Evolutionary conservation across 2,888 invertebrate genomes (phyloP), one percentile per base, ranked within the genome.

Genomic region (Carterocephalus palaemon): DNA sequence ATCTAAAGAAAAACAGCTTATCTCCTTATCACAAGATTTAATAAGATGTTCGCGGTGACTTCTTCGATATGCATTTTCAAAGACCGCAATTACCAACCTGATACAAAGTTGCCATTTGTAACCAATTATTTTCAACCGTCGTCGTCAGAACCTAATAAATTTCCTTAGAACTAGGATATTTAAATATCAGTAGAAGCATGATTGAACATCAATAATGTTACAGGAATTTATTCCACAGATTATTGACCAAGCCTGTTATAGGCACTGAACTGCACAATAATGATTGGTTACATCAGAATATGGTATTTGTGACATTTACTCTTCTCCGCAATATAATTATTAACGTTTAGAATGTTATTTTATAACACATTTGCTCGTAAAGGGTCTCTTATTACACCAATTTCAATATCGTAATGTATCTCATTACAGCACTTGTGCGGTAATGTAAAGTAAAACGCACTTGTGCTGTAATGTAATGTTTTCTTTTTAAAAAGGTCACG

Each of bases 251-350:
- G 43, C 36, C 36, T 29, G 36, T 36, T 36, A 43, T n/a, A n/a
- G n/a, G n/a, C n/a, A n/a, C n/a, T n/a, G n/a, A n/a, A n/a, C 23
- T 22, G 8, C 29, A 36, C 36, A 50, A 51, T 57, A 60, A 55
- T 55, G 37, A 46, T 54, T 39, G 53, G 60, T 59, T 48, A 45
- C 51, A 46, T 61, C 54, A 54, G 57, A 61, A 61, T 57, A 52
- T 37, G 36, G 36, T 36, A 64, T 57, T 57, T 57, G 55, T 60
- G 62, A 63, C 62, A 69, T 66, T 64, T 66, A 59, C 50, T 53
- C 53, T 47, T 49, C 16, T 29, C 29, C 29, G 22, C 36, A 29
- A 52, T 58, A 53, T 61, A 61, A 67, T 67, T 62, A 69, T 62
- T 53, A 57, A 57, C 64, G 37, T 54, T 46, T 48, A 49, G 47